Base-by-base conservation (phyloP, 2,888 invertebrate genomes). In the Idaea aversata region DNA sequence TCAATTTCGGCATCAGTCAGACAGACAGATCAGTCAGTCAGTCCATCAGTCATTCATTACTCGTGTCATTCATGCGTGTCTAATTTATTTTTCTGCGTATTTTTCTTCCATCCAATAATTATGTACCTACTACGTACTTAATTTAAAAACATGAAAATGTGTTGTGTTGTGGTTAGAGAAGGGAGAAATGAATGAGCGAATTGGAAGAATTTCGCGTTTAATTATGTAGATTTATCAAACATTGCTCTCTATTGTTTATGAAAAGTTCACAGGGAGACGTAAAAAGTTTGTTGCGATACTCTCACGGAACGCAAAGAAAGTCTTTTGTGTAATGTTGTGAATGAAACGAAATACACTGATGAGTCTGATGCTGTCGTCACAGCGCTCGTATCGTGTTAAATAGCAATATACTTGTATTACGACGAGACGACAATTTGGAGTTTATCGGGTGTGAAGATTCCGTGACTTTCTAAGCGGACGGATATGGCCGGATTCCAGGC, bases 301-400 rank as follows among this genome's bases (percentile, higher is more conserved):
- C 91, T 85, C 91, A 91, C 87, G 88, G 80, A 83, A 79, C 75
- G 75, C 76, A 78, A 91, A 85, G 91, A 92, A 91, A 91, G 91
- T 90, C 81, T 80, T 81, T 79, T 76, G 73, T 73, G 69, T 76
- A 71, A 77, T 78, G 79, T 73, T 71, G 70, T 78, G 80, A 79
- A 68, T 67, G 69, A 59, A 16, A 59, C 59, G 59, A 34, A 34
- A 64, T 70, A 68, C 63, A 67, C 67, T 68, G 64, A 64, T 63
- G 67, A 63, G 62, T 65, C 65, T 61, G 60, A 70, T 73, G 70
- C 75, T 78, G 78, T 77, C 74, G 72, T 80, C 78, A 74, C 73
- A 74, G 72, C 70, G 73, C 65, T 72, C 70, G 70, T 79, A 70
- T 75, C 75, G 78, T 80, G 79, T 70, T 79, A 72, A 75, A 65